Evolutionary conservation across 2,888 invertebrate genomes (phyloP), one percentile per base, ranked within the genome.

Genomic region (Cancer borealis): DNA sequence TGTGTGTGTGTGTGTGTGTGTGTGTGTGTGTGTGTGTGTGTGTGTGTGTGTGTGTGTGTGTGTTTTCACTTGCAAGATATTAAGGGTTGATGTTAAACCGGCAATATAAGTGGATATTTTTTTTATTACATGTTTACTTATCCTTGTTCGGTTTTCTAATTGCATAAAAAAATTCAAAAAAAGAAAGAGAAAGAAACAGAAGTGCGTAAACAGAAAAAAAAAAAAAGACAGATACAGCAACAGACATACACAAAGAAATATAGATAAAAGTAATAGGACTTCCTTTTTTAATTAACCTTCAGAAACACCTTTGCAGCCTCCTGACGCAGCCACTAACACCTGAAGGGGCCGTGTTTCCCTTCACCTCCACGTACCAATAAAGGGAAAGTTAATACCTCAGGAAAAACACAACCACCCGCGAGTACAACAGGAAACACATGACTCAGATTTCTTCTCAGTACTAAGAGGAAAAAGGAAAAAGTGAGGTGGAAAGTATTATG

Each of bases 1-100:
- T 73, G 66, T 73, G 66, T 73, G 66, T 73, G 66, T 73, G 66
- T 73, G 66, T 73, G 66, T 73, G 66, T n/a, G 39, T 39, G 39
- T 39, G 39, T 39, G 39, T 39, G 39, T 39, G 39, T 39, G 39
- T 39, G 39, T 39, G 39, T 39, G 39, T 39, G 39, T 39, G 39
- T 39, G 39, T 39, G 39, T 39, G 39, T 39, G 39, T 39, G 39
- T 39, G 39, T 0, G 39, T 39, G 39, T 39, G n/a, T 66, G n/a
- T 66, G 73, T n/a, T n/a, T n/a, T n/a, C n/a, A n/a, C n/a, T n/a
- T n/a, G n/a, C n/a, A n/a, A n/a, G n/a, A n/a, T n/a, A n/a, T n/a
- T n/a, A n/a, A n/a, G n/a, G n/a, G n/a, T n/a, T n/a, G n/a, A n/a
- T n/a, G n/a, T n/a, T n/a, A n/a, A n/a, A n/a, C n/a, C n/a, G n/a